A percentile compares a stretch with the other conserved stretches of the same genome.
Evolutionary conservation across 2,888 invertebrate species (phyloP).

Genomic region (Drosophila stalkeri): DNA sequence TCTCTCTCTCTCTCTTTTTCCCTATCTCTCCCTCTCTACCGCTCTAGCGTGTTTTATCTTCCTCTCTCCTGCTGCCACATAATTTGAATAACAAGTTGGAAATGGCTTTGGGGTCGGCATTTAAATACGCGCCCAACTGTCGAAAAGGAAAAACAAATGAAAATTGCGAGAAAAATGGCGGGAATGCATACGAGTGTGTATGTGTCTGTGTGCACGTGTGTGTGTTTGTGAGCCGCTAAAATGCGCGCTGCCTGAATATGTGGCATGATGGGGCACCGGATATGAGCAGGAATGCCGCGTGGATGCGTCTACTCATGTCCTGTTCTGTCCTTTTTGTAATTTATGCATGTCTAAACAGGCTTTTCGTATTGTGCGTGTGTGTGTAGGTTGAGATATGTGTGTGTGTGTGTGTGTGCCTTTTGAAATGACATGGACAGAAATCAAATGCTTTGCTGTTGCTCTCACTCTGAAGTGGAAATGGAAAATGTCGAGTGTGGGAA

Average conservation of each 20-base stretch:
- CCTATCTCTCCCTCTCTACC: background rate
- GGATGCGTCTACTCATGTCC: slow-evolving; percentile 36
- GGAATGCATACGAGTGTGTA: slow-evolving; percentile 23
- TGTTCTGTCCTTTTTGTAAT: slow-evolving; percentile 60
- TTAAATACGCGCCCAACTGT: slow-evolving; percentile 61
- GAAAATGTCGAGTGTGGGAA: slow-evolving; percentile 6
- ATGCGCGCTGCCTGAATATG: slow-evolving; percentile 32
- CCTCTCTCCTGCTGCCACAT: slow-evolving; percentile 21
- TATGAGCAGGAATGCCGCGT: slow-evolving; percentile 20
- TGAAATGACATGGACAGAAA: slow-evolving; percentile 47
- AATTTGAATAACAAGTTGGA: slow-evolving; percentile 46
- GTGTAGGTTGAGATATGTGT: slow-evolving; percentile 7
- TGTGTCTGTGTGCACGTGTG: background rate
- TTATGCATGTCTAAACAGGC: slow-evolving; percentile 72
- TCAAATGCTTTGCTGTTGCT: slow-evolving; percentile 33
- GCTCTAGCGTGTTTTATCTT: no score
- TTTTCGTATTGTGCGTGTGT: slow-evolving; percentile 35
- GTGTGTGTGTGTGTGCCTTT: slow-evolving; percentile 21
- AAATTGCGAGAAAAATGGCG: slow-evolving; percentile 46
- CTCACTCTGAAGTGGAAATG: slow-evolving; percentile 23
- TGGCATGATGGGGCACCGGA: slow-evolving; percentile 20
- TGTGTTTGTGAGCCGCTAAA: slow-evolving; percentile 25
- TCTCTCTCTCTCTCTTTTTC: background rate
- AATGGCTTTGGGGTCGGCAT: slow-evolving; percentile 36
- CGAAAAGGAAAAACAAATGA: slow-evolving; percentile 44